phyloP scores from a whole-genome alignment of 2,797 vertebrate genomes.

The Rousettus madagascariensis region DNA sequence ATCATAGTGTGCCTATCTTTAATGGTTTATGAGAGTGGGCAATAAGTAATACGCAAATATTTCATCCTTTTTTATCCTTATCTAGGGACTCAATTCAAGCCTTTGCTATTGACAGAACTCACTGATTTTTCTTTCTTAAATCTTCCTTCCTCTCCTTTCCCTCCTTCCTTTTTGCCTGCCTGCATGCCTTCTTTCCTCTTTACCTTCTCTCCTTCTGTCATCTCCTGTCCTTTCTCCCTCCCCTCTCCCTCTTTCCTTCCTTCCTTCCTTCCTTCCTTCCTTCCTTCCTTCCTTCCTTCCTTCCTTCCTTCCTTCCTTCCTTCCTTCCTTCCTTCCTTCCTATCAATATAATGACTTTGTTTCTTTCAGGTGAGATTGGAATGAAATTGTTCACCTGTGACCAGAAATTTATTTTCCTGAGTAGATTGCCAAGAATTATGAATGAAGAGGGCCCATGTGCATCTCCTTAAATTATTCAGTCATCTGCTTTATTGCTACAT shows the following conservation, averaged over 20 bases:
- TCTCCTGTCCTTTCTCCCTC: neutral
- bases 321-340: neutral
- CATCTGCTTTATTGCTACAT: constrained; percentile 87
- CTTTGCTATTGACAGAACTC: constrained; percentile 35
- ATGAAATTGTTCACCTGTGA: constrained; percentile 83
- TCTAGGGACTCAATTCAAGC: constrained; percentile 38
- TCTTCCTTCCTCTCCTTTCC: neutral
- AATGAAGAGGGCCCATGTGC: constrained; percentile 88
- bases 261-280: neutral
- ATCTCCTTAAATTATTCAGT: constrained; percentile 89
- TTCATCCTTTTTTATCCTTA: constrained; percentile 49
- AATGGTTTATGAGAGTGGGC: constrained; percentile 59
- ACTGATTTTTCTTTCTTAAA: constrained; percentile 34
- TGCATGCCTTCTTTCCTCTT: neutral
- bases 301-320: neutral
- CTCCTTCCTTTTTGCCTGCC: neutral
- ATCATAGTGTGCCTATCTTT: constrained; percentile 2
- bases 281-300: neutral
- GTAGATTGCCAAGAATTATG: constrained; percentile 86
- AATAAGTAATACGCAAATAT: constrained; percentile 44
- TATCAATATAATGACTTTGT: constrained; percentile 64
- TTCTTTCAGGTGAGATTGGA: constrained; percentile 82
- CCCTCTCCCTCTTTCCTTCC: no score
- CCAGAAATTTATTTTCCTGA: constrained; percentile 86
- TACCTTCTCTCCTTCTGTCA: neutral